A percentile compares a stretch with the other conserved stretches of the same genome.
Evolutionary conservation across 1,140 invertebrate species (phyloP).

Genomic region (Pectinophora gossypiella): DNA sequence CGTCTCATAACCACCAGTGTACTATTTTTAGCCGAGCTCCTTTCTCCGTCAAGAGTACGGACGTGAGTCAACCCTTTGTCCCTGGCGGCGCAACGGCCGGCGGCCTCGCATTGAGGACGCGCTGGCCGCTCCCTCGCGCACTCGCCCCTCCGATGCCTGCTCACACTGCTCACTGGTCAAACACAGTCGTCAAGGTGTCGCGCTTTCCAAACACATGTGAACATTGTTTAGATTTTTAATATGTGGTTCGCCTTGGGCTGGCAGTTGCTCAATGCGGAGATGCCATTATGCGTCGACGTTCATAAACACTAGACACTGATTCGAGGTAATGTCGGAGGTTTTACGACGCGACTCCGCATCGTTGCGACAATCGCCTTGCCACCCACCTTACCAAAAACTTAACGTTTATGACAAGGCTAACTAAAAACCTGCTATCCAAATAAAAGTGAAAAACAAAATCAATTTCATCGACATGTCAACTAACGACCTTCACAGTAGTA

Average conservation of each 20-base stretch:
- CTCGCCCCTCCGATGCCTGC: constrained; percentile 8
- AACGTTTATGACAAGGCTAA: no score
- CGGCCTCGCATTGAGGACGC: constrained; percentile 33
- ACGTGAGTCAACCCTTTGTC: constrained; percentile 57
- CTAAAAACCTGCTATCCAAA: no score
- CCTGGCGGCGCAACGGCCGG: constrained; percentile 30
- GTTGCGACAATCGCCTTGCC: constrained; percentile 38
- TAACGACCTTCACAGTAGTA: no score
- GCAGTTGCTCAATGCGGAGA: constrained; percentile 49
- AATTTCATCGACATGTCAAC: no score
- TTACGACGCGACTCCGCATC: constrained; percentile 22
- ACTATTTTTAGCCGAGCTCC: constrained; percentile 42
- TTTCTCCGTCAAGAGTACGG: constrained; percentile 38
- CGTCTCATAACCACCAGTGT: constrained; percentile 29
- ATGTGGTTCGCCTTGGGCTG: constrained; percentile 55
- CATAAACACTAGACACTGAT: constrained; percentile 36
- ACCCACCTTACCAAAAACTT: no score
- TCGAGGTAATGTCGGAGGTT: constrained; percentile 33
- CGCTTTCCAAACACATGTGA: constrained; percentile 44
- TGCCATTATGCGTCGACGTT: constrained; percentile 39
- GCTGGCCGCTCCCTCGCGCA: not conserved
- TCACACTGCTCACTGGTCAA: constrained; percentile 30
- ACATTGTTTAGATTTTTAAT: constrained; percentile 64
- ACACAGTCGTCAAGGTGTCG: constrained; percentile 38
- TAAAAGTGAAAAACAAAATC: no score